Percentiles rank a stretch among this genome's conserved stretches.
phyloP scores from a whole-genome alignment of 2,888 invertebrate genomes.

The Bhutanitis thaidina region DNA sequence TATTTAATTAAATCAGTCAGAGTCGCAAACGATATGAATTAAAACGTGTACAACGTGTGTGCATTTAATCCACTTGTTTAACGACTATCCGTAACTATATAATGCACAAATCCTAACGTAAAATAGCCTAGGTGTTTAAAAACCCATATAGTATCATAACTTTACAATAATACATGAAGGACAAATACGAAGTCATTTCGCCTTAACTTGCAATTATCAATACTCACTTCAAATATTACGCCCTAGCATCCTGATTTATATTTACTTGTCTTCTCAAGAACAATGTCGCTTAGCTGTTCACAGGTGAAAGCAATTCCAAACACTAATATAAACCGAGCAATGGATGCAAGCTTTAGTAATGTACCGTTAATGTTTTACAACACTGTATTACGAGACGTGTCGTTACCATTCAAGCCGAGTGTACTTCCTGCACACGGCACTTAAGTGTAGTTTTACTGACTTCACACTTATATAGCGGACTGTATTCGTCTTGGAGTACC shows the following conservation, averaged over 20 bases:
- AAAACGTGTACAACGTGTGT: too few species aligned
- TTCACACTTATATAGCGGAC: slow-evolving; percentile 12
- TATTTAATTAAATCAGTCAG: too few species aligned
- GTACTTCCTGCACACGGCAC: slow-evolving; percentile 14
- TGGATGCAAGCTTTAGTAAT: slow-evolving; percentile 14
- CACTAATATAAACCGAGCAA: slow-evolving; percentile 15
- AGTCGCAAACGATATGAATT: too few species aligned
- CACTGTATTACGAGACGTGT: slow-evolving; percentile 18
- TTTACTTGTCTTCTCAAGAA: background rate
- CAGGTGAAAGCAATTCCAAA: slow-evolving; percentile 5
- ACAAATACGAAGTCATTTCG: too few species aligned
- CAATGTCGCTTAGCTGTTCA: slow-evolving; percentile 9
- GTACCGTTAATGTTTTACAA: slow-evolving; percentile 20
- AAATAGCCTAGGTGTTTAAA: background rate
- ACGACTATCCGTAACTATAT: too few species aligned
- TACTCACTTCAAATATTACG: background rate
- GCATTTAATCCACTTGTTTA: too few species aligned
- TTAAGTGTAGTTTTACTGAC: slow-evolving; percentile 19
- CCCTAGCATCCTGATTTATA: background rate
- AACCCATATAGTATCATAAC: too few species aligned
- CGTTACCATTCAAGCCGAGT: slow-evolving; percentile 17
- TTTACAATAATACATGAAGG: too few species aligned
- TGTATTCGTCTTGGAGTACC: slow-evolving; percentile 2
- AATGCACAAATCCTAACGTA: too few species aligned
- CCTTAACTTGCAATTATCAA: too few species aligned